Conservation (phyloP, 1,140 invertebrate genomes). For the Helicoverpa armigera region DNA sequence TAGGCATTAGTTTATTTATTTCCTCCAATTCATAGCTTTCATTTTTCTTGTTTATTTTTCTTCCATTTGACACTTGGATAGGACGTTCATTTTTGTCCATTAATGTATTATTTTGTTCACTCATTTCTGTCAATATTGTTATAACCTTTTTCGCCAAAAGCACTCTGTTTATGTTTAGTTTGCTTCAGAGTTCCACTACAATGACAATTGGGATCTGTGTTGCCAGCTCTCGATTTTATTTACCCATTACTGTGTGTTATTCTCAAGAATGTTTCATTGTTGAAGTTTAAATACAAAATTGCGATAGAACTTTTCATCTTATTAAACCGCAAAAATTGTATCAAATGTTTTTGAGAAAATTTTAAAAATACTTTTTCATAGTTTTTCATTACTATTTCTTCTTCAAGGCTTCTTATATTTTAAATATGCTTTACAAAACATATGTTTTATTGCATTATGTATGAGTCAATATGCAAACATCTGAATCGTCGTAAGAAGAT, state of each 20-base stretch:
- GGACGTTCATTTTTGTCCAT: background rate
- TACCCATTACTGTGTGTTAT: conserved; percentile 1
- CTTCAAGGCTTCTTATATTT: too few species aligned
- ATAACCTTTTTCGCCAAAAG: conserved; percentile 14
- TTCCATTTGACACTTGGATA: background rate
- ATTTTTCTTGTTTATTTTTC: background rate
- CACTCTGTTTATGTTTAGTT: conserved; percentile 37
- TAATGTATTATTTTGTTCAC: conserved; percentile 31
- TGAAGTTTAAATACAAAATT: background rate
- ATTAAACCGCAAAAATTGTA: too few species aligned
- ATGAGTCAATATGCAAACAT: too few species aligned
- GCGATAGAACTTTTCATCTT: too few species aligned
- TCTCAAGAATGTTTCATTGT: background rate
- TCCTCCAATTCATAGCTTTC: conserved; percentile 18
- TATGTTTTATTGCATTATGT: too few species aligned
- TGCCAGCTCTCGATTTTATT: background rate
- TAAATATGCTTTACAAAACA: too few species aligned
- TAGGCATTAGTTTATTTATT: conserved; percentile 16
- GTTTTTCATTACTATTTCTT: too few species aligned
- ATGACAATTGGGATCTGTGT: conserved; percentile 10
- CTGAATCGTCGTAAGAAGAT: too few species aligned
- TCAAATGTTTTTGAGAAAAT: too few species aligned
- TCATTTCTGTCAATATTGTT: conserved; percentile 34
- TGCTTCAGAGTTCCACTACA: background rate
- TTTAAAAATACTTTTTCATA: too few species aligned